Evolutionary conservation across 2,113 vertebrate species (phyloP).

Genomic region (Cromileptes altivelis): DNA sequence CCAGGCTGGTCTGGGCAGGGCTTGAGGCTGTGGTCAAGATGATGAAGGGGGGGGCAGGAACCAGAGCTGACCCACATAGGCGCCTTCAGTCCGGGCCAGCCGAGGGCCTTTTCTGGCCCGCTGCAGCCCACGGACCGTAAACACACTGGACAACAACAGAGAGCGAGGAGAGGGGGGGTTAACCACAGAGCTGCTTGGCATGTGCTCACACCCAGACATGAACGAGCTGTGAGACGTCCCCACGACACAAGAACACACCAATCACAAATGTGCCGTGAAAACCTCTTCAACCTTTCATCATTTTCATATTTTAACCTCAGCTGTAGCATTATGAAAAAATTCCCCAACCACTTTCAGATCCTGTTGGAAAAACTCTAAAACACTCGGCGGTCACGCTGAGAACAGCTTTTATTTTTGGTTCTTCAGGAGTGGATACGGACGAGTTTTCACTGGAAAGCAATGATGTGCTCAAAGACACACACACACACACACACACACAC

Average conservation of each 20-base stretch:
- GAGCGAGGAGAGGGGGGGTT: neutral
- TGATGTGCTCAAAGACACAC: neutral
- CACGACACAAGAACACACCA: constrained; percentile 18
- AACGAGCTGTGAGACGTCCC: constrained; percentile 53
- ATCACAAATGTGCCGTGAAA: constrained; percentile 43
- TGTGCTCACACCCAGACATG: constrained; percentile 62
- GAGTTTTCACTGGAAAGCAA: neutral
- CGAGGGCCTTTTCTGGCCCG: constrained; percentile 62
- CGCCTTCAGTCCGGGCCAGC: constrained; percentile 74
- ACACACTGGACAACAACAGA: constrained; percentile 62
- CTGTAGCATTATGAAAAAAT: neutral
- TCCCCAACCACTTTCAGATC: constrained; percentile 13
- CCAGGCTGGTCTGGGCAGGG: constrained; percentile 38
- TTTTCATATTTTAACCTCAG: constrained; percentile 42
- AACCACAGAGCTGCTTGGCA: constrained; percentile 61
- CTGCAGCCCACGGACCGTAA: constrained; percentile 44
- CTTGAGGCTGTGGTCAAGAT: constrained; percentile 63
- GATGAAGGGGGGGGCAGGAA: constrained; percentile 65
- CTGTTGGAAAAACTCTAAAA: constrained; percentile 13
- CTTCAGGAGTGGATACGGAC: neutral
- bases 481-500: neutral
- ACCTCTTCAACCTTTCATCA: constrained; percentile 34
- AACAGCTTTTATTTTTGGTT: constrained; percentile 9
- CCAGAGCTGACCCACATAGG: constrained; percentile 77
- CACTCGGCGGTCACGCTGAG: constrained; percentile 14